Evolutionary conservation across 2,888 invertebrate species (phyloP).

Genomic region (Parnassius glacialis): DNA sequence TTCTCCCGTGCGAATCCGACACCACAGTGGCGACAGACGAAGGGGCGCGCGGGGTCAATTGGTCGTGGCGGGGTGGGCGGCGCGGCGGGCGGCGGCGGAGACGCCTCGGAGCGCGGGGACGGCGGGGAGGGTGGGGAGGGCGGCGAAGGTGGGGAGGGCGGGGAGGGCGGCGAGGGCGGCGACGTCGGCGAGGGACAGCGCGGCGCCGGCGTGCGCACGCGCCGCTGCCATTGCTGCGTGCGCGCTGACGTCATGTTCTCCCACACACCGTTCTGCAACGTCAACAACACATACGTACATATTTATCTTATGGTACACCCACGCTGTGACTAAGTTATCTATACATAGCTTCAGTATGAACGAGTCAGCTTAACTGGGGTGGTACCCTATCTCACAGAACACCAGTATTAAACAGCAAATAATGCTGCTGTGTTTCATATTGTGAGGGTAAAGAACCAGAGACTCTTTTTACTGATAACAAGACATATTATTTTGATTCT

Average conservation of each 20-base stretch:
- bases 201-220: conserved; percentile 51
- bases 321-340: too few relatives aligned
- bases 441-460: too few relatives aligned
- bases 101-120: conserved; percentile 28
- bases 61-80: conserved; percentile 55
- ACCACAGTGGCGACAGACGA: conserved; percentile 85
- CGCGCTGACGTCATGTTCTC: conserved; percentile 78
- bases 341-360: too few relatives aligned
- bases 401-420: too few relatives aligned
- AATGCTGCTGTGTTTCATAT: too few relatives aligned
- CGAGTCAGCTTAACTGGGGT: too few relatives aligned
- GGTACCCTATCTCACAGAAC: too few relatives aligned
- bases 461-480: too few relatives aligned
- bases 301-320: too few relatives aligned
- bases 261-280: conserved; percentile 59
- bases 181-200: conserved; percentile 42
- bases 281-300: neutral
- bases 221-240: conserved; percentile 75
- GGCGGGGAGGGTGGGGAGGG: conserved; percentile 34
- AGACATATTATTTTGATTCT: too few relatives aligned
- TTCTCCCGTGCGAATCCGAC: conserved; percentile 91
- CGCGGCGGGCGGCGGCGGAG: conserved; percentile 33
- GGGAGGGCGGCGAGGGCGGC: conserved; percentile 37
- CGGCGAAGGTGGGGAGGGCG: conserved; percentile 40
- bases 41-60: conserved; percentile 86